phyloP scores from a whole-genome alignment of 2,888 invertebrate species.

The Invenusta paracnida region DNA sequence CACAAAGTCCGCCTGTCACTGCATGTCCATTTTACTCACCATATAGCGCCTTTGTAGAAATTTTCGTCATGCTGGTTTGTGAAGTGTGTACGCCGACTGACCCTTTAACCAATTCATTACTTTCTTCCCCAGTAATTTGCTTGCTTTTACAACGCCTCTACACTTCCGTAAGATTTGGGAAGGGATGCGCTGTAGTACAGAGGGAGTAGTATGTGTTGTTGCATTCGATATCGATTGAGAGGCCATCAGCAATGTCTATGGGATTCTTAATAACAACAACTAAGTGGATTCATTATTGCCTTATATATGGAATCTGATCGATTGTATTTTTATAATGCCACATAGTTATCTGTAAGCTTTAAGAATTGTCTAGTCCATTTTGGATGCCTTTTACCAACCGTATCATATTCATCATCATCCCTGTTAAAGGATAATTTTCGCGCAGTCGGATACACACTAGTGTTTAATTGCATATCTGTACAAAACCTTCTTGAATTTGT shows the following conservation, averaged over 20 bases:
- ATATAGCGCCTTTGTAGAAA: neutral
- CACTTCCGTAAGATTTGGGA: neutral
- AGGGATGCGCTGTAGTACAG: slow-evolving; percentile 17
- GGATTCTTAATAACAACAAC: neutral
- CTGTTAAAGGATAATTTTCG: no score
- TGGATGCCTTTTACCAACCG: no score
- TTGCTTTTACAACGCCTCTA: neutral
- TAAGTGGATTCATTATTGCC: neutral
- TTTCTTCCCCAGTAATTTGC: neutral
- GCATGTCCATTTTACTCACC: neutral
- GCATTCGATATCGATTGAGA: neutral
- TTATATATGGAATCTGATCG: no score
- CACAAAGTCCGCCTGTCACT: neutral
- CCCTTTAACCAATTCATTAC: neutral
- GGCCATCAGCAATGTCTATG: neutral
- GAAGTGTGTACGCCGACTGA: neutral
- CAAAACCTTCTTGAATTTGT: no score
- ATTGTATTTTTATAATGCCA: no score
- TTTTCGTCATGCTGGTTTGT: slow-evolving; percentile 4
- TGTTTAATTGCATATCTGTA: no score
- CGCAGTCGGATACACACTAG: no score
- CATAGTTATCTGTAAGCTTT: no score
- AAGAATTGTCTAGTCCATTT: no score
- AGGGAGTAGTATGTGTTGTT: neutral
- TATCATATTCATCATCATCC: no score